phyloP scores from a whole-genome alignment of 2,113 vertebrate species.

The Trogon surrucura region DNA sequence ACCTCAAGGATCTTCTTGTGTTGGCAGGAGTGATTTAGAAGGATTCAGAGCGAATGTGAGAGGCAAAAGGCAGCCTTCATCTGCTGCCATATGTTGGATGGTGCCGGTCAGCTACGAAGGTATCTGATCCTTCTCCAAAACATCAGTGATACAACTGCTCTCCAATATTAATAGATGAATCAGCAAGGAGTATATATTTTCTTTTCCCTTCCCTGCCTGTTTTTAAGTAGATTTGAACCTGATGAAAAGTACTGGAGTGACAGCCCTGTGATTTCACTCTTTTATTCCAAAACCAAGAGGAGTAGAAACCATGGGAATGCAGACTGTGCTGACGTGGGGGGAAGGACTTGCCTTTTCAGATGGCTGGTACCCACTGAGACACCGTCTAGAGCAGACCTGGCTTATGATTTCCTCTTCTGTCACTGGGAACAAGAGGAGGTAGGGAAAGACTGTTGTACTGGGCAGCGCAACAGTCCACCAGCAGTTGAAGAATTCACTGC shows the following conservation, averaged over 20 bases:
- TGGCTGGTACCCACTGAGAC: not conserved
- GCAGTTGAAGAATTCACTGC: not conserved
- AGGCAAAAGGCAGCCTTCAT: conserved; percentile 22
- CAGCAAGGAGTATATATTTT: not conserved
- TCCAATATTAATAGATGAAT: not conserved
- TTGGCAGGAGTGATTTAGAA: conserved; percentile 24
- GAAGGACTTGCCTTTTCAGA: not conserved
- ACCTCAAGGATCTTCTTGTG: not conserved
- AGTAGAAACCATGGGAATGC: not conserved
- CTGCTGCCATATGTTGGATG: not conserved
- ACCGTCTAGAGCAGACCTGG: not conserved
- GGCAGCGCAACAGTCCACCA: not conserved
- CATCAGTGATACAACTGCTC: not conserved
- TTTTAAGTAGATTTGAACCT: conserved; percentile 11
- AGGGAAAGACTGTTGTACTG: not conserved
- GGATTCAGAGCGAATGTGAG: not conserved
- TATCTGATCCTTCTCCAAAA: conserved; percentile 22
- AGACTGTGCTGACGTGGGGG: not conserved
- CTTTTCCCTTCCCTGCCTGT: not conserved
- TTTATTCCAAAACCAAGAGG: not conserved
- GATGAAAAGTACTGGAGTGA: not conserved
- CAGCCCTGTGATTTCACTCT: not conserved
- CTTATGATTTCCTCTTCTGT: not conserved
- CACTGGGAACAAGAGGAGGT: not conserved
- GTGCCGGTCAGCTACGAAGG: not conserved